Percentiles rank a stretch among this genome's conserved stretches.
These are phyloP conservation scores for Panurus biarmicus DNA, from an alignment of 2,113 vertebrate genomes.

Conservation along the genomic window DNA sequence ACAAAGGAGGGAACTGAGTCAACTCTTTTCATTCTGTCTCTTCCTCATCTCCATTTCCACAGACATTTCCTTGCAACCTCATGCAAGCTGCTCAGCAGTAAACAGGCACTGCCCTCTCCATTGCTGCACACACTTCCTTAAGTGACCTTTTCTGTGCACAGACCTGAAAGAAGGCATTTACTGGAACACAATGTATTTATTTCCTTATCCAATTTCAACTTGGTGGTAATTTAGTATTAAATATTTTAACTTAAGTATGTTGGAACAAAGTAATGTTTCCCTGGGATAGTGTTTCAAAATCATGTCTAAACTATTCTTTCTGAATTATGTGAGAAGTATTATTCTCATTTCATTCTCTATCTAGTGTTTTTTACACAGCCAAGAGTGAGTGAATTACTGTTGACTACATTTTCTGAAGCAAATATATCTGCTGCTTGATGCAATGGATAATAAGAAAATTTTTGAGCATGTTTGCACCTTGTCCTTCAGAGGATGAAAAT, in stretches of 20 bases:
- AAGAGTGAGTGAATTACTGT: neutral
- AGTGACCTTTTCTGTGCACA: neutral
- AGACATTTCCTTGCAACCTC: neutral
- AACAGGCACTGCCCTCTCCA: neutral
- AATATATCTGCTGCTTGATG: slow-evolving; percentile 2
- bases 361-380: neutral
- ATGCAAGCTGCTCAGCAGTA: neutral
- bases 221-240: neutral
- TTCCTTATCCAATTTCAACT: neutral
- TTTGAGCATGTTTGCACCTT: neutral
- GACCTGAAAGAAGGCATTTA: neutral
- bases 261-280: neutral
- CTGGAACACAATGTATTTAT: neutral
- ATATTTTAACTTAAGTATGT: neutral
- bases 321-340: neutral
- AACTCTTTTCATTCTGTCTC: neutral
- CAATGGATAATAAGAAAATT: slow-evolving; percentile 1
- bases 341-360: neutral
- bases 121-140: neutral
- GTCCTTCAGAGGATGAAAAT: slow-evolving; percentile 6
- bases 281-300: neutral
- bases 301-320: neutral
- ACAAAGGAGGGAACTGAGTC: neutral
- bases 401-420: neutral
- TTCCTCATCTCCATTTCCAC: neutral